phyloP scores from a whole-genome alignment of 1,140 invertebrate species.

The Dreissena polymorpha region DNA sequence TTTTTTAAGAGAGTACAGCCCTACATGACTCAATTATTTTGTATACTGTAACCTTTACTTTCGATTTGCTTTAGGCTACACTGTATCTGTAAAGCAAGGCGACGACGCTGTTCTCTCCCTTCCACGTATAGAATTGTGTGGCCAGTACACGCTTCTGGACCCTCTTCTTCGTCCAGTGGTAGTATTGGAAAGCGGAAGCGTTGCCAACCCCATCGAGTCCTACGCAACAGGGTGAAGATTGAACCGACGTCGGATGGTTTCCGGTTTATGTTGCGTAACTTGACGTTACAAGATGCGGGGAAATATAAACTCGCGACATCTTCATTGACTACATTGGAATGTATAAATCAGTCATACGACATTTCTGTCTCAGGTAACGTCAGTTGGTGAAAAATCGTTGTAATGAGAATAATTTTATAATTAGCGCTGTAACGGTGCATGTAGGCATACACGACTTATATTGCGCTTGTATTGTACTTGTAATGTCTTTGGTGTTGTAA shows the following conservation, averaged over 20 bases:
- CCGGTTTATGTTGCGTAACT: not conserved
- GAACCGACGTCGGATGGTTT: constrained; percentile 19
- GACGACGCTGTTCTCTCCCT: not conserved
- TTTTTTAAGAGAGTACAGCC: too few relatives aligned
- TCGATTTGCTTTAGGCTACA: too few relatives aligned
- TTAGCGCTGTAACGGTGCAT: not conserved
- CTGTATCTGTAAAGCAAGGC: not conserved
- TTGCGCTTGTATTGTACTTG: not conserved
- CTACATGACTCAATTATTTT: too few relatives aligned
- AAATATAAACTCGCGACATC: constrained; percentile 17
- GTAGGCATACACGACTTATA: not conserved
- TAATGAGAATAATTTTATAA: not conserved
- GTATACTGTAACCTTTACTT: too few relatives aligned
- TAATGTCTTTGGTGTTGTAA: not conserved
- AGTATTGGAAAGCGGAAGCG: constrained; percentile 2
- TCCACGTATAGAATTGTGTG: constrained; percentile 11
- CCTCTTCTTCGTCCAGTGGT: constrained; percentile 10
- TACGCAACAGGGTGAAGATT: not conserved
- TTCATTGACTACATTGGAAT: not conserved
- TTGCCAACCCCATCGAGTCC: constrained; percentile 14
- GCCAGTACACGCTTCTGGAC: constrained; percentile 18
- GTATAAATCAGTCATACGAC: constrained; percentile 12
- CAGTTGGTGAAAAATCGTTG: not conserved
- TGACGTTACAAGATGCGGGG: not conserved
- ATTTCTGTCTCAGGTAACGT: constrained; percentile 16